Conservation (phyloP, 2,888 invertebrate genomes). For the Epinotia nisella region DNA sequence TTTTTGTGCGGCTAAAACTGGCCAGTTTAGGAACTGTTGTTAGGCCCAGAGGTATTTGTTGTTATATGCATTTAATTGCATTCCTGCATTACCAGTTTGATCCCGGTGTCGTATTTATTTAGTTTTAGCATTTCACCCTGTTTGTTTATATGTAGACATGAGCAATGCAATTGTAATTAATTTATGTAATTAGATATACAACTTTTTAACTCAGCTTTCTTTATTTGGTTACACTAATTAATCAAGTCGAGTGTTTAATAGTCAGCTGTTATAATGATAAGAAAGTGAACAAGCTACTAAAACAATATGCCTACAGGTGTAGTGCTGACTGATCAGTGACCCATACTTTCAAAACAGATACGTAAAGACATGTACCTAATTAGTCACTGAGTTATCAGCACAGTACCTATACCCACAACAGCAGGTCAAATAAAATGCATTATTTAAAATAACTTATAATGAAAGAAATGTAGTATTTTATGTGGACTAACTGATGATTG, state of each 20-base stretch:
- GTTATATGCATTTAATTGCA: slow-evolving; percentile 17
- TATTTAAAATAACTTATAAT: background rate
- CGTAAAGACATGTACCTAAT: too few relatives aligned
- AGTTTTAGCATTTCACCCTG: background rate
- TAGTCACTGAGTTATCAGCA: too few relatives aligned
- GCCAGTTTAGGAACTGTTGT: slow-evolving; percentile 19
- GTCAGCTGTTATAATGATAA: background rate
- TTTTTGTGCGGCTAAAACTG: slow-evolving; percentile 32
- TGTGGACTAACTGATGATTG: background rate
- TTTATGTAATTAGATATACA: background rate
- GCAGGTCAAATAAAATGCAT: background rate
- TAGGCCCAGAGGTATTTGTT: slow-evolving; percentile 20
- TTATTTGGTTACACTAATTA: background rate
- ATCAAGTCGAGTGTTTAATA: background rate
- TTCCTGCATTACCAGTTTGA: background rate
- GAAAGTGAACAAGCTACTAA: background rate
- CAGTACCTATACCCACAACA: background rate
- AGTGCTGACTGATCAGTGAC: background rate
- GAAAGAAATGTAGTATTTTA: background rate
- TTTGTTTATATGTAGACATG: background rate
- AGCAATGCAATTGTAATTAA: background rate
- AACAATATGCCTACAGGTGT: background rate
- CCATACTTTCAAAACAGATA: too few relatives aligned
- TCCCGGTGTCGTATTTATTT: background rate
- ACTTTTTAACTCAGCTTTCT: background rate